Base-by-base conservation (phyloP, 2,113 vertebrate genomes). In the Pimephales promelas region DNA sequence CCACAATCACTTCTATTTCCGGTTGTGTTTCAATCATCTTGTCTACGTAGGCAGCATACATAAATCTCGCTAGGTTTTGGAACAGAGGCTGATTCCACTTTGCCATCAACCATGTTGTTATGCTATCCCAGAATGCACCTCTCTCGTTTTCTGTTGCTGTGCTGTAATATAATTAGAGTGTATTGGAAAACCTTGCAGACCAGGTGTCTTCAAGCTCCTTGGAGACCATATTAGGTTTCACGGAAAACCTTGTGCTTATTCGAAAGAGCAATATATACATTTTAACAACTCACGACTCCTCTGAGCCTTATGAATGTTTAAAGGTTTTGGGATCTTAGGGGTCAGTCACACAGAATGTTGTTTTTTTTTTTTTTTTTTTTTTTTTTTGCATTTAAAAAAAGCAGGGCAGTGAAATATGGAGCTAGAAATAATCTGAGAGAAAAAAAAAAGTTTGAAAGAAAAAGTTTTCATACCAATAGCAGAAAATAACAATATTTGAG, bases 111-210 rank as follows among this genome's bases (percentile, higher is more conserved):
- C 66, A 70, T 70, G 66, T 70, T 70, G 72, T 31, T 10, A 74
- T 74, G 72, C 16, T 28, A 36, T 49, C 61, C 56, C 73, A 76
- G 43, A 83, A 81, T 81, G 79, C 79, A 54, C 31, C 13, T 2
- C 24, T 52, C 78, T 34, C 54, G 45, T 70, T 81, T 68, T 40
- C 61, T 31, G 20, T 81, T 54, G 79, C 45, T 18, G 28, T 81
- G 18, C 36, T 62, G 59, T 31, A 61, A 64, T 61, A 83, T 77
- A 84, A 77, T 68, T 81, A 81, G 77, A 79, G 45, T 70, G 64
- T 70, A 81, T 81, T 70, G 62, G 79, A 81, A 85, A 73, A 59
- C 36, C 71, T 75, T 11, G 28, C 64, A 16, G 54, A 66, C 72
- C 79, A 81, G 79, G 79, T 70, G 45, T 40, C 62, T 70, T 78